These are phyloP conservation scores for Mercenaria mercenaria DNA, from an alignment of 1,140 invertebrate species.

Conservation along the genomic window DNA sequence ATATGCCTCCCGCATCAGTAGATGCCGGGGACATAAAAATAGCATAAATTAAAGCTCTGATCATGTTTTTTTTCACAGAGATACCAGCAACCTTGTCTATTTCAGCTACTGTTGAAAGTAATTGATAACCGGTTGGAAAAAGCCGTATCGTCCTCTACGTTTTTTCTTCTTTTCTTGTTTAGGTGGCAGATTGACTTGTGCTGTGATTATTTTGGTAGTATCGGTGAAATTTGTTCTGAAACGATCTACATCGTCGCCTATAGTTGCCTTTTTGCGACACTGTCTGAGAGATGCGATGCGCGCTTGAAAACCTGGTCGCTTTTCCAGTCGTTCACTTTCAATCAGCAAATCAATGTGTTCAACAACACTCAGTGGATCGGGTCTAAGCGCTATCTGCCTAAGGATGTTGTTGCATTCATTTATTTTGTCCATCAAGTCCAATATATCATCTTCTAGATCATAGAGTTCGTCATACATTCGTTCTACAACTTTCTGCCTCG, in stretches of 20 bases:
- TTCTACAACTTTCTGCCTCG: background rate
- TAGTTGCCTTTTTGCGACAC: background rate
- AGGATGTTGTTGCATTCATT: background rate
- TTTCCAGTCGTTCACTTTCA: slow-evolving; percentile 31
- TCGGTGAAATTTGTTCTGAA: background rate
- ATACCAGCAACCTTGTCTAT: too few species aligned
- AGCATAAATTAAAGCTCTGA: too few species aligned
- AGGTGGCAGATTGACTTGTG: background rate
- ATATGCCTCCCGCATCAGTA: too few species aligned
- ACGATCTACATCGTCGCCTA: background rate
- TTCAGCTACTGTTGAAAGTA: background rate
- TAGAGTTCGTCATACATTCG: slow-evolving; percentile 9
- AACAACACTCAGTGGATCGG: background rate
- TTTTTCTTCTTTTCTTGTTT: background rate
- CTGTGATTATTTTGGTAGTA: background rate
- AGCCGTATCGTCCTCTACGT: background rate
- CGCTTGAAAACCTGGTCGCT: background rate
- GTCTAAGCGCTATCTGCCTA: slow-evolving; percentile 7
- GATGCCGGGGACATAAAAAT: too few species aligned
- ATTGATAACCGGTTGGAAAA: background rate
- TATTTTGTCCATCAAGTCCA: background rate
- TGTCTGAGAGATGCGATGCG: background rate
- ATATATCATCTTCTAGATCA: background rate
- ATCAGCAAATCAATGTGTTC: slow-evolving; percentile 38
- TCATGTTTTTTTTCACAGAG: too few species aligned